Conservation (phyloP, 2,113 vertebrate genomes). For the Loxodonta africana region DNA sequence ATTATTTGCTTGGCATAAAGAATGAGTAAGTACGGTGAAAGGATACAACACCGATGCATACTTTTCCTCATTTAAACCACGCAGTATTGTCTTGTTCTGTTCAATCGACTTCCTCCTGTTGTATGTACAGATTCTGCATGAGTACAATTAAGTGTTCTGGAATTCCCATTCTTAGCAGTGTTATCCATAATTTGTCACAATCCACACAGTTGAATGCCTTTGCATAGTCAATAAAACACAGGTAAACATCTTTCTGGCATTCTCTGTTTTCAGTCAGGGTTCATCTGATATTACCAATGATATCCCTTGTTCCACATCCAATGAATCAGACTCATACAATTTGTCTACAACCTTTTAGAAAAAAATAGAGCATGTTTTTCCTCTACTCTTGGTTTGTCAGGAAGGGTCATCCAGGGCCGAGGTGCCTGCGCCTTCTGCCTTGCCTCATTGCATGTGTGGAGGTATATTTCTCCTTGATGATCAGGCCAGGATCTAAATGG, state of each 20-base stretch:
- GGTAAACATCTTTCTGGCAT: background rate
- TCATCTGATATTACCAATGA: background rate
- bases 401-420: too few relatives aligned
- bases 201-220: background rate
- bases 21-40: background rate
- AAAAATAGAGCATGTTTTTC: too few relatives aligned
- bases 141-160: background rate
- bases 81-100: background rate
- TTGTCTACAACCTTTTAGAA: background rate
- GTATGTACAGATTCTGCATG: background rate
- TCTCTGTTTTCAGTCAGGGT: background rate
- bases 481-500: too few relatives aligned
- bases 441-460: too few relatives aligned
- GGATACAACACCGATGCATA: background rate
- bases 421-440: too few relatives aligned
- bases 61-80: background rate
- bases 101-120: background rate
- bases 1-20: background rate
- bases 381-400: too few relatives aligned
- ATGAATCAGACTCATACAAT: too few relatives aligned
- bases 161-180: background rate
- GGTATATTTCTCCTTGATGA: too few relatives aligned
- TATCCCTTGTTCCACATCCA: background rate
- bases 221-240: background rate
- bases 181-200: background rate